These are phyloP conservation scores for Paedocypris micromegethes DNA, from an alignment of 2,797 vertebrate genomes.

Conservation along the genomic window DNA sequence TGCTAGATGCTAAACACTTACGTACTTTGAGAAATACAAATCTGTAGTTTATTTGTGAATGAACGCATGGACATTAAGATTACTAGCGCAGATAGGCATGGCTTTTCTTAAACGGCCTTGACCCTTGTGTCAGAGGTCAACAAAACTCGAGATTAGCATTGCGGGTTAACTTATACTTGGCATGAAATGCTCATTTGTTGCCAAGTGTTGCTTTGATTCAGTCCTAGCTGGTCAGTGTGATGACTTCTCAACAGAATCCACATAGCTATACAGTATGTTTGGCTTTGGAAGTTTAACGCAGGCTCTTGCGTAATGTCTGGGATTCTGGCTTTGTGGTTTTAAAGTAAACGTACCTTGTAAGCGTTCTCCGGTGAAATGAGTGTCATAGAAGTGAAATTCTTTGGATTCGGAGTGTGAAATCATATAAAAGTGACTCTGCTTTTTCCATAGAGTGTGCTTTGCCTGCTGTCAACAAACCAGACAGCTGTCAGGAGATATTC, in stretches of 20 bases:
- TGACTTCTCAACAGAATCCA: too few relatives aligned
- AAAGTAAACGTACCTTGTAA: conserved; percentile 28
- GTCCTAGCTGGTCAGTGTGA: too few relatives aligned
- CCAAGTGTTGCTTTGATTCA: too few relatives aligned
- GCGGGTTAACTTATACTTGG: not conserved
- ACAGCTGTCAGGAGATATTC: conserved; percentile 47
- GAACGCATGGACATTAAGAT: not conserved
- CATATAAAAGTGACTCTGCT: conserved; percentile 41
- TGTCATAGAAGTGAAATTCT: conserved; percentile 46
- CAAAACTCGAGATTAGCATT: not conserved
- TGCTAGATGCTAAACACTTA: too few relatives aligned
- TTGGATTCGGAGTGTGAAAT: conserved; percentile 48
- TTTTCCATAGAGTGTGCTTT: conserved; percentile 55
- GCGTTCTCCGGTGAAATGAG: conserved; percentile 56
- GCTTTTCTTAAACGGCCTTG: not conserved
- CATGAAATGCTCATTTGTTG: not conserved
- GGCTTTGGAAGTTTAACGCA: conserved; percentile 42
- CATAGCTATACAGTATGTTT: conserved; percentile 21
- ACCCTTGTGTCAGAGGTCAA: not conserved
- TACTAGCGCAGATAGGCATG: not conserved
- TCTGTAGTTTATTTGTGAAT: too few relatives aligned
- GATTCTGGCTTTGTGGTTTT: conserved; percentile 51
- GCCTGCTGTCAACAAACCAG: conserved; percentile 43
- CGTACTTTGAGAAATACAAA: too few relatives aligned
- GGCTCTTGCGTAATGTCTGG: conserved; percentile 69